phyloP scores from a whole-genome alignment of 2,888 invertebrate species.

The Ganaspis brasiliensis region DNA sequence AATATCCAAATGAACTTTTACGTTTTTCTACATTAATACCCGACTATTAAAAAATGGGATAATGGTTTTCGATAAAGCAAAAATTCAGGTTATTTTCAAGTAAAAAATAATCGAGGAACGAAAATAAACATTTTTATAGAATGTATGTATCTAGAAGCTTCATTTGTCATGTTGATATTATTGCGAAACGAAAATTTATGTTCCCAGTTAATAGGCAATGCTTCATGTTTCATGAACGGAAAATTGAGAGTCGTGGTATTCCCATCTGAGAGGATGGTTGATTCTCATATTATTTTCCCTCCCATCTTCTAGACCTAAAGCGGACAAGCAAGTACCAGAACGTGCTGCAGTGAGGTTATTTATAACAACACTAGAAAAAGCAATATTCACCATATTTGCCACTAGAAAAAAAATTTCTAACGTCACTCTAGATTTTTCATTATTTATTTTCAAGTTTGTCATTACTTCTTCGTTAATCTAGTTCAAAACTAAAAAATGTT shows the following conservation, averaged over 20 bases:
- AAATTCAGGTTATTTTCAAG: too few relatives aligned
- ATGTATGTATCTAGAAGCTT: neutral
- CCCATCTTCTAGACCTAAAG: neutral
- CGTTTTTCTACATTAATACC: too few relatives aligned
- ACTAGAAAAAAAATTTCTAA: neutral
- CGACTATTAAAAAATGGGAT: too few relatives aligned
- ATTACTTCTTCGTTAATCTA: too few relatives aligned
- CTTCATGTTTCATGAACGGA: neutral
- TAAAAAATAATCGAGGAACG: too few relatives aligned
- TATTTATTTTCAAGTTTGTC: too few relatives aligned
- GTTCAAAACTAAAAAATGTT: too few relatives aligned
- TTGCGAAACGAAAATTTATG: conserved; percentile 9
- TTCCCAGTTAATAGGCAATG: neutral
- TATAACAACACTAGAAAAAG: neutral
- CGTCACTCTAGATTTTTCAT: too few relatives aligned
- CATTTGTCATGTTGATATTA: neutral
- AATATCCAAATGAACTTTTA: too few relatives aligned
- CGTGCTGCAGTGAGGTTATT: neutral
- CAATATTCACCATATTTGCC: neutral
- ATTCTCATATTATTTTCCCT: neutral
- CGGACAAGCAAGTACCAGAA: neutral
- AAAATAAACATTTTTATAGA: neutral
- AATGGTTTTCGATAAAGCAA: too few relatives aligned
- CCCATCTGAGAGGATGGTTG: neutral
- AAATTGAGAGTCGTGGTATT: neutral